These are phyloP conservation scores for Cercocebus atys DNA, from an alignment of 2,113 vertebrate species.

Conservation along the genomic window DNA sequence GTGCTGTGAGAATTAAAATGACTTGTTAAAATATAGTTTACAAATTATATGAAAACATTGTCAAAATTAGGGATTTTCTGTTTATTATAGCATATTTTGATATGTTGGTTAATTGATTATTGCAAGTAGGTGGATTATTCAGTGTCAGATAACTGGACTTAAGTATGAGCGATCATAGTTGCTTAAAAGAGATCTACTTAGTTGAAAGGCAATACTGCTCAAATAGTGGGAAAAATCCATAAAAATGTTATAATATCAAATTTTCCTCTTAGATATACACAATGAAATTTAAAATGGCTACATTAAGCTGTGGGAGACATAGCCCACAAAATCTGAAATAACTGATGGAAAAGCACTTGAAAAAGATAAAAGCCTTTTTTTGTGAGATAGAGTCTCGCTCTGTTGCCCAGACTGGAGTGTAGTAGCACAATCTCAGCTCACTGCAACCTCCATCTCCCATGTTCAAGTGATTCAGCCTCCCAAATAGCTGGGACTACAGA, in stretches of 20 bases:
- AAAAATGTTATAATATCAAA: not conserved
- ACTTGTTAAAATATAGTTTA: not conserved
- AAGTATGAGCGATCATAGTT: not conserved
- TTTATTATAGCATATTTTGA: not conserved
- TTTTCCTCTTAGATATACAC: not conserved
- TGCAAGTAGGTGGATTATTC: not conserved
- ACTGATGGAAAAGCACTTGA: not conserved
- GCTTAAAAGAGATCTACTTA: not conserved
- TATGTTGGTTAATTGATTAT: not conserved
- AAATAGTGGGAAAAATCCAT: not conserved
- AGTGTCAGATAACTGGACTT: not conserved
- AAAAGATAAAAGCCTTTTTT: not conserved
- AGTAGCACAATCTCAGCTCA: too few species aligned
- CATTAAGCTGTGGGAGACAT: not conserved
- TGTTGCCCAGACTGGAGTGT: too few species aligned
- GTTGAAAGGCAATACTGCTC: not conserved
- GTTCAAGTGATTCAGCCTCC: too few species aligned
- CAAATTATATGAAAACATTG: not conserved
- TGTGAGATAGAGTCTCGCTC: too few species aligned
- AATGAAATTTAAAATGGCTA: constrained; percentile 6
- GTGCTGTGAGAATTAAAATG: not conserved
- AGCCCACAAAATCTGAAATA: not conserved
- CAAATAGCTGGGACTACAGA: too few species aligned
- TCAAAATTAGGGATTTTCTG: not conserved
- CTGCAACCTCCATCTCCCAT: too few species aligned